A percentile compares a stretch with the other conserved stretches of the same genome.
Evolutionary conservation across 2,888 invertebrate genomes (phyloP).

Genomic region (Drosophila austrosaltans): DNA sequence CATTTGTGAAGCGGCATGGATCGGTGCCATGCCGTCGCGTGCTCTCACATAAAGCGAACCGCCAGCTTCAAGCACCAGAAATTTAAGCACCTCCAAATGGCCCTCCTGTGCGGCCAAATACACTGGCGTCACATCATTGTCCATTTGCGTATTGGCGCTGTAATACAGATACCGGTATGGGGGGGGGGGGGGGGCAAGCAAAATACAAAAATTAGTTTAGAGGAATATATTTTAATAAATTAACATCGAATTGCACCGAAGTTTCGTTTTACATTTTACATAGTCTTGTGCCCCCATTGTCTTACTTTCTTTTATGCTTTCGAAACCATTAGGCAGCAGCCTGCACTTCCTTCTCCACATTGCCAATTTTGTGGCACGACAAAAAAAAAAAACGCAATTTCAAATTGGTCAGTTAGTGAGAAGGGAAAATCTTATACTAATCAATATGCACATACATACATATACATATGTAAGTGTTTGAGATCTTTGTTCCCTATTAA

Average conservation of each 20-base stretch:
- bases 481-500: no score
- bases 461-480: no score
- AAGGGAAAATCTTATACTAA: no score
- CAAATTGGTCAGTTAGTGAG: no score
- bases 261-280: not conserved
- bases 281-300: not conserved
- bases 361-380: no score
- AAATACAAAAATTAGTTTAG: slow-evolving; percentile 10
- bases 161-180: slow-evolving; percentile 60
- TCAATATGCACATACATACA: no score
- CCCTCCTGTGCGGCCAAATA: slow-evolving; percentile 95
- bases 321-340: no score
- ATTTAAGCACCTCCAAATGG: slow-evolving; percentile 92
- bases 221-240: no score
- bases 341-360: no score
- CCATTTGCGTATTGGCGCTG: slow-evolving; percentile 96
- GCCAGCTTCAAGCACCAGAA: slow-evolving; percentile 92
- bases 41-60: slow-evolving; percentile 92
- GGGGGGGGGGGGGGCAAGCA: slow-evolving; percentile 15
- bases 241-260: not conserved
- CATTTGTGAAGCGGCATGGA: slow-evolving; percentile 95
- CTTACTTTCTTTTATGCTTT: not conserved
- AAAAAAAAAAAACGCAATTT: no score
- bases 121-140: slow-evolving; percentile 95
- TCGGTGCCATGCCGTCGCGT: slow-evolving; percentile 94